Evolutionary conservation across 1,140 invertebrate genomes (phyloP).

Genomic region (Batillaria attramentaria): DNA sequence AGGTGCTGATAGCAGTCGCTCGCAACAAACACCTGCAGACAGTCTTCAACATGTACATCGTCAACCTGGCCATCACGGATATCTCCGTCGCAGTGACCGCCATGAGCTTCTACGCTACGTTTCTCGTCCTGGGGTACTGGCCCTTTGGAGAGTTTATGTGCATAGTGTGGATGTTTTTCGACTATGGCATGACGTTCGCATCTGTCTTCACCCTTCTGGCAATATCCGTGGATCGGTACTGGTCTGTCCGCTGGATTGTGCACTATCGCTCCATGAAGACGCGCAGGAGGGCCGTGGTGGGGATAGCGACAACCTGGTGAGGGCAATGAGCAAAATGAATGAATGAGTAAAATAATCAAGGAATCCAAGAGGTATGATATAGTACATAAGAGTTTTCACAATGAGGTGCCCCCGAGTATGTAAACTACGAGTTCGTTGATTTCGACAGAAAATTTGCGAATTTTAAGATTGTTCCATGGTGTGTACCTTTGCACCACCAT

Average conservation of each 20-base stretch:
- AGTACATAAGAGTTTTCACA: too few relatives aligned
- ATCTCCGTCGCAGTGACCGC: conserved; percentile 55
- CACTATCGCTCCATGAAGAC: conserved; percentile 67
- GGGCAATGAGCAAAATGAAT: conserved; percentile 6
- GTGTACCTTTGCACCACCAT: too few relatives aligned
- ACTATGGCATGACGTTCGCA: conserved; percentile 72
- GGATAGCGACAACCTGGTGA: conserved; percentile 63
- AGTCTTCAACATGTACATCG: conserved; percentile 63
- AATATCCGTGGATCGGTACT: conserved; percentile 71
- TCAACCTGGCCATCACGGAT: conserved; percentile 64
- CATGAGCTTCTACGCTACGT: conserved; percentile 61
- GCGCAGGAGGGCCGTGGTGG: conserved; percentile 54
- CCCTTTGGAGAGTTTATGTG: conserved; percentile 66
- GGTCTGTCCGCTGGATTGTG: conserved; percentile 68
- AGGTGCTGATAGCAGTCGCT: conserved; percentile 59
- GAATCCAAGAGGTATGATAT: not conserved
- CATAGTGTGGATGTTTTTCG: conserved; percentile 70
- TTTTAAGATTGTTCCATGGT: too few relatives aligned
- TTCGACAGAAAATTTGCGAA: too few relatives aligned
- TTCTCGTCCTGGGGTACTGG: conserved; percentile 61
- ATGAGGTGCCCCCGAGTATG: too few relatives aligned
- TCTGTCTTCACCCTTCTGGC: conserved; percentile 69
- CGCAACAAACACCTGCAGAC: conserved; percentile 58
- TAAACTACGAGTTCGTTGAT: too few relatives aligned
- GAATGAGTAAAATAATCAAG: not conserved